These are phyloP conservation scores for Etheostoma nigrum DNA, from an alignment of 2,797 vertebrate genomes.

Conservation along the genomic window DNA sequence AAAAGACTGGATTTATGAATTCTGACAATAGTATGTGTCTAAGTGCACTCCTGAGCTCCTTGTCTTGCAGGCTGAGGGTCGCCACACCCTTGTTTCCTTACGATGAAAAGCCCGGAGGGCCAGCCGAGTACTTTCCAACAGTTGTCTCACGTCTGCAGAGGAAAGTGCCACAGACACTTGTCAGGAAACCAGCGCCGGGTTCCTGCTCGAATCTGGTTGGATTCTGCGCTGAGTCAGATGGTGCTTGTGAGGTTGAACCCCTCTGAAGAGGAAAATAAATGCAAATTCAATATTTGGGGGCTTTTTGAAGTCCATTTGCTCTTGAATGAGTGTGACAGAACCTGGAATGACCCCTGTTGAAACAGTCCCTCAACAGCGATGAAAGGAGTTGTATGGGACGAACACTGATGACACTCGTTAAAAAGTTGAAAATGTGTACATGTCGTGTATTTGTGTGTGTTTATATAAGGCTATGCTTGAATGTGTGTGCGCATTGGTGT, in stretches of 20 bases:
- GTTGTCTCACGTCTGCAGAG: slow-evolving; percentile 77
- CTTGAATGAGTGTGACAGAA: slow-evolving; percentile 77
- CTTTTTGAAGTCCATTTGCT: slow-evolving; percentile 70
- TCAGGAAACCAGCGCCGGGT: slow-evolving; percentile 73
- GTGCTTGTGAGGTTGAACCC: slow-evolving; percentile 60
- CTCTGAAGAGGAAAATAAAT: slow-evolving; percentile 73
- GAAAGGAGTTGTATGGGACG: slow-evolving; percentile 56
- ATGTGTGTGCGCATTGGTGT: slow-evolving; percentile 7
- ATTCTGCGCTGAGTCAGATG: slow-evolving; percentile 72
- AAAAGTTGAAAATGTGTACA: slow-evolving; percentile 45
- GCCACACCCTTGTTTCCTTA: slow-evolving; percentile 76
- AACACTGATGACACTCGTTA: slow-evolving; percentile 42
- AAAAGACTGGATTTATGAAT: slow-evolving; percentile 57
- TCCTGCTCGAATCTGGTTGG: slow-evolving; percentile 65
- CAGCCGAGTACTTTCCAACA: slow-evolving; percentile 70
- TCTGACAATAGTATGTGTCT: slow-evolving; percentile 63
- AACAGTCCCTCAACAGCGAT: slow-evolving; percentile 38
- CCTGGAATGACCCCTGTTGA: slow-evolving; percentile 70
- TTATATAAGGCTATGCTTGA: slow-evolving; percentile 2
- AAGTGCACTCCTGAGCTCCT: slow-evolving; percentile 66
- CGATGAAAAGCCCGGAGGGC: slow-evolving; percentile 67
- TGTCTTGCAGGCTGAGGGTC: slow-evolving; percentile 54
- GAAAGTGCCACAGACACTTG: slow-evolving; percentile 78
- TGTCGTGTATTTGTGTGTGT: slow-evolving; percentile 20
- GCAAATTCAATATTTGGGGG: slow-evolving; percentile 72